Percentiles rank a stretch among this genome's conserved stretches.
Evolutionary conservation across 2,888 invertebrate genomes (phyloP).

Genomic region (Ptychoptera contaminata): DNA sequence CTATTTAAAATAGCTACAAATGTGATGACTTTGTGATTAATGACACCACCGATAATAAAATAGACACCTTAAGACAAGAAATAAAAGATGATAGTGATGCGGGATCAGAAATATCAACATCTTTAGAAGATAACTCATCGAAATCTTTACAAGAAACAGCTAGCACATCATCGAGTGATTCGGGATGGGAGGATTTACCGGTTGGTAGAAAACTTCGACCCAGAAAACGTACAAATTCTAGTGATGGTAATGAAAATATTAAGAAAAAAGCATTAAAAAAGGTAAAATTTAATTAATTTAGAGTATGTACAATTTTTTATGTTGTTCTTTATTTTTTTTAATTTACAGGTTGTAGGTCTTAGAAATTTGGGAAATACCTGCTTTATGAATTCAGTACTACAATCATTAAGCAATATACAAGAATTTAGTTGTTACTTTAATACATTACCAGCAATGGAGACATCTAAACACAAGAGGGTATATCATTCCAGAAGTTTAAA

Average conservation of each 20-base stretch:
- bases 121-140: conserved; percentile 15
- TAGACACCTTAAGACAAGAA: conserved; percentile 41
- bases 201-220: conserved; percentile 15
- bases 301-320: too few relatives aligned
- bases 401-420: conserved; percentile 70
- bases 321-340: too few relatives aligned
- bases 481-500: conserved; percentile 45
- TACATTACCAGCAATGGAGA: conserved; percentile 55
- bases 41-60: conserved; percentile 40
- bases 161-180: conserved; percentile 18
- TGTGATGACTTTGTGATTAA: conserved; percentile 69
- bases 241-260: conserved; percentile 14
- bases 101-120: conserved; percentile 25
- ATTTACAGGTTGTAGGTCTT: conserved; percentile 44
- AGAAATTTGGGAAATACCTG: conserved; percentile 73
- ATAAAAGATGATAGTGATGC: conserved; percentile 25
- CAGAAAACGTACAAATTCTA: conserved; percentile 18
- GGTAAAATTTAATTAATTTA: conserved; percentile 11
- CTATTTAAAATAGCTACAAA: conserved; percentile 41
- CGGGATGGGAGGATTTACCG: conserved; percentile 16
- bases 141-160: conserved; percentile 17
- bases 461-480: conserved; percentile 27
- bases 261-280: conserved; percentile 10
- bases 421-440: conserved; percentile 71
- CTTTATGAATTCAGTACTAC: conserved; percentile 74